Evolutionary conservation across 1,140 invertebrate species (phyloP).

Genomic region (Zaprionus taronus): DNA sequence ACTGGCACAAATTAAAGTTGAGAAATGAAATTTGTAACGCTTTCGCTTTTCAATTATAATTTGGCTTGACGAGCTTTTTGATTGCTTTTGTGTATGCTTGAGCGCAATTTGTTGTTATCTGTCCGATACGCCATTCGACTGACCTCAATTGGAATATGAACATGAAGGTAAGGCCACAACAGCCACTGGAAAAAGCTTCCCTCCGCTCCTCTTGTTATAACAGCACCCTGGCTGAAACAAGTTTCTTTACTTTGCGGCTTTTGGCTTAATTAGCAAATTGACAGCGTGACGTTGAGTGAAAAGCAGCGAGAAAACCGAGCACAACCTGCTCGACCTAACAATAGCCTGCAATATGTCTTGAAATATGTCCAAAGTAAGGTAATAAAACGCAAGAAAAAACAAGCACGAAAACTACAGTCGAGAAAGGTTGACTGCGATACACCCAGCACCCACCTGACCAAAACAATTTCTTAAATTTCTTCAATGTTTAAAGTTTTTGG

Average conservation of each 20-base stretch:
- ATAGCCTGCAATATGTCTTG: constrained; percentile 11
- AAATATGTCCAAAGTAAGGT: constrained; percentile 7
- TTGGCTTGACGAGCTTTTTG: constrained; percentile 56
- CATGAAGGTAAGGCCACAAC: neutral
- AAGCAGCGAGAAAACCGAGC: constrained; percentile 1
- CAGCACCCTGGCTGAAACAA: constrained; percentile 15
- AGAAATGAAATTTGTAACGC: constrained; percentile 60
- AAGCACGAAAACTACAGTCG: no score
- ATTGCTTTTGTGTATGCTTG: constrained; percentile 58
- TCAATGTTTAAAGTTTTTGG: no score
- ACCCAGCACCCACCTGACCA: no score
- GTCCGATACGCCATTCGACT: constrained; percentile 30
- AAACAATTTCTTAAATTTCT: no score
- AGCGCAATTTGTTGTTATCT: constrained; percentile 56
- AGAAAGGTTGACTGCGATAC: no score
- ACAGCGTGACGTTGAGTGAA: constrained; percentile 56
- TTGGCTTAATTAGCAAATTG: constrained; percentile 62
- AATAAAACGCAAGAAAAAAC: constrained; percentile 3
- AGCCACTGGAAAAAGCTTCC: neutral
- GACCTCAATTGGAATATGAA: constrained; percentile 49
- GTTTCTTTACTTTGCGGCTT: constrained; percentile 51
- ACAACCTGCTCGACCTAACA: constrained; percentile 4
- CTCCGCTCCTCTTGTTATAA: neutral
- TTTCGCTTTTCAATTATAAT: constrained; percentile 63
- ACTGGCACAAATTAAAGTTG: constrained; percentile 50